Evolutionary conservation across 2,797 vertebrate genomes (phyloP), one percentile per base, ranked within the genome.

Genomic region (Pangasius djambal): DNA sequence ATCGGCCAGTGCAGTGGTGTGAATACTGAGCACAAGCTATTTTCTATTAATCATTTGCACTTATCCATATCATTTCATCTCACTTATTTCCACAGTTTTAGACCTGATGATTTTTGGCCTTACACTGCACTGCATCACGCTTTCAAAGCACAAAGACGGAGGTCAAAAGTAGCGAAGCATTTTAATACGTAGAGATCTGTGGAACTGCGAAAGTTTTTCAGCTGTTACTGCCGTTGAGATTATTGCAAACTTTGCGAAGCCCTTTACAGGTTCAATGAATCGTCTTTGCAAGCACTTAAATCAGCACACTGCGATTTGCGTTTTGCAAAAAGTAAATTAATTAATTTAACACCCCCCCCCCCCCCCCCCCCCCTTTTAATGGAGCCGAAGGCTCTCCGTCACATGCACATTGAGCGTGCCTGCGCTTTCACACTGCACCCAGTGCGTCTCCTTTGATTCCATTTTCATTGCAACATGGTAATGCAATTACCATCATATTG

Each of bases 251-350:
- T 44, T n/a, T 15, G 34, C 75, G 12, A 52, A 83, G 40, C 37
- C 40, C 57, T 83, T 81, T 44, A 65, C 83, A 81, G 75, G 84
- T 61, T 86, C 20, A 12, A 70, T 25, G 10, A n/a, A 61, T 70
- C 63, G 70, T 83, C 61, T 85, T 67, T 63, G 34, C 81, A 85
- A 85, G 89, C 89, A 90, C 89, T 90, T 90, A 90, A 86, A 85
- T 83, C 83, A 74, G 82, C 82, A 88, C 83, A 81, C 75, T 85
- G 75, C 61, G 31, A 48, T 74, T 75, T 67, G 63, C 61, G 22
- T 83, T 48, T 48, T 28, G 16, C 82, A 50, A 65, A 83, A 52
- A 31, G n/a, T 16, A 8, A 44, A 44, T 44, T 44, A 44, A 44
- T 7, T 6, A 44, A 44, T 44, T 44, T 44, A 44, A 40, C 2